Conservation (phyloP, 2,888 invertebrate genomes). For the Brachynemurus nebulosus region DNA sequence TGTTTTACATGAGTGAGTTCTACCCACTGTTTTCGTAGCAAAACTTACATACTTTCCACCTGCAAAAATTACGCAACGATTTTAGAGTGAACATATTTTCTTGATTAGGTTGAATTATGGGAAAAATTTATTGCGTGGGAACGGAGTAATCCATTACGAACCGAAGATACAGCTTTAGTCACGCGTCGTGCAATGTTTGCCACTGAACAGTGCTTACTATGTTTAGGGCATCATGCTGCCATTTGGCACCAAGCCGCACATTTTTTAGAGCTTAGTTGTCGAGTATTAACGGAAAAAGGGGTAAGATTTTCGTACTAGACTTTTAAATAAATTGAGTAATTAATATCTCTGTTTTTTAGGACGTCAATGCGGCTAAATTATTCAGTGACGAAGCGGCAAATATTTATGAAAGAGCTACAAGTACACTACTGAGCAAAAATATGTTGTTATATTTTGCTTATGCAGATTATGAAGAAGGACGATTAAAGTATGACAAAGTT, state of each 20-base stretch:
- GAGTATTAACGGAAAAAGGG: constrained; percentile 88
- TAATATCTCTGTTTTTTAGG: constrained; percentile 47
- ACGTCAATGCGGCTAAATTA: constrained; percentile 80
- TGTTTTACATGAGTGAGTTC: too few relatives aligned
- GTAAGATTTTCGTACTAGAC: constrained; percentile 37
- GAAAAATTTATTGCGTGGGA: constrained; percentile 98
- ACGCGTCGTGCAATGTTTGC: constrained; percentile 96
- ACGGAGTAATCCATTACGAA: constrained; percentile 87
- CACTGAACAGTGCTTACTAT: constrained; percentile 92
- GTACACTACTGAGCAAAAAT: constrained; percentile 76
- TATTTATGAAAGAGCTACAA: constrained; percentile 89
- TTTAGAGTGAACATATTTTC: too few relatives aligned
- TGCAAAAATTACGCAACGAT: too few relatives aligned
- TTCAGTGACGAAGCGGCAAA: constrained; percentile 92
- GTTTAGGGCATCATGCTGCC: constrained; percentile 94
- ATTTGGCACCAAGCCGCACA: constrained; percentile 99
- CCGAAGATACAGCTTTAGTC: constrained; percentile 88
- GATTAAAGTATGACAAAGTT: constrained; percentile 91
- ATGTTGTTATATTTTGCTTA: constrained; percentile 94
- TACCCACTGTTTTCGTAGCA: too few relatives aligned
- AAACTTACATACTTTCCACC: too few relatives aligned
- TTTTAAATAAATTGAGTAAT: neutral
- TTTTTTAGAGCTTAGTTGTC: constrained; percentile 89
- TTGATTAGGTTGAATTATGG: constrained; percentile 97
- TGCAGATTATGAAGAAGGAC: constrained; percentile 96